Evolutionary conservation across 2,113 vertebrate genomes (phyloP), one percentile per base, ranked within the genome.

Genomic region (Scytalopus superciliaris): DNA sequence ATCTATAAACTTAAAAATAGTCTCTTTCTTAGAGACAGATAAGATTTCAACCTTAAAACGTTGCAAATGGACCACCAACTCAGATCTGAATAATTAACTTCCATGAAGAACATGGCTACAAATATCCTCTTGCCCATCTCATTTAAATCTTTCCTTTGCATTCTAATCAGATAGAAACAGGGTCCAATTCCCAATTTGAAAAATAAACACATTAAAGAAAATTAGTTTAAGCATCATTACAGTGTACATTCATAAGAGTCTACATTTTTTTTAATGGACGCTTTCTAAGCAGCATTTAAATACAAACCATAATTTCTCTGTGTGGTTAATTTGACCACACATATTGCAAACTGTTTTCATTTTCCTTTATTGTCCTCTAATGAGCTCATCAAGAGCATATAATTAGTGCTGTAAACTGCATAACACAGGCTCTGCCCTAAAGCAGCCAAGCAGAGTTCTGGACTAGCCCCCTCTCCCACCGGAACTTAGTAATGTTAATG

Each of bases 341-440:
- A 95, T 94, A 87, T 95, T 97, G 95, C 90, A 95, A 96, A 97
- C 50, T 86, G 96, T 95, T 96, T 97, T 95, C 83, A 96, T 96
- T 97, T 97, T 89, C 86, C 91, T 95, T 98, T 96, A 96, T 94
- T 95, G 90, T 96, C 96, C 95, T 95, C 90, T 96, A 95, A 97
- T 74, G 94, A 93, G 83, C 96, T 97, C 94, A 94, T 89, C 95
- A 85, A 92, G 96, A 93, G 44, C 49, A 72, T 84, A 76, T 91
- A 97, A 93, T 95, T 90, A 95, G 92, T 73, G 94, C 84, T 74
- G 88, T 59, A 89, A 96, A 91, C 94, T 70, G 81, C 56, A 49
- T 63, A 95, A 77, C 56, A 66, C 82, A 81, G 75, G 64, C 91
- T 96, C n/a, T 95, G 88, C 88, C 97, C 95, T 66, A 69, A 77